Evolutionary conservation across 2,797 vertebrate species (phyloP).

Genomic region (Miichthys miiuy): DNA sequence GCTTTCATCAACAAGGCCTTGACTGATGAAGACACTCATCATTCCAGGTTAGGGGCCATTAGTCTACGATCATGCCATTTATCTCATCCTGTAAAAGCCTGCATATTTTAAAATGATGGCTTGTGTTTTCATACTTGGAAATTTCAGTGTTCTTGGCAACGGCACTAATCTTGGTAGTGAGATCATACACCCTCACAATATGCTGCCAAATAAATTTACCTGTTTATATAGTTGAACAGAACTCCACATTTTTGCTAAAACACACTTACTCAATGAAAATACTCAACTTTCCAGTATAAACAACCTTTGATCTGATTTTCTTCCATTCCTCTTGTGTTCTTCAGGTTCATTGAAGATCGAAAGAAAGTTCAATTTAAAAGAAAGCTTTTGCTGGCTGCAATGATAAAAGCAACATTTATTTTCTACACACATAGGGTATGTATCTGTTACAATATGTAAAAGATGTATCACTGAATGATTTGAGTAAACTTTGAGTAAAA

Average conservation of each 20-base stretch:
- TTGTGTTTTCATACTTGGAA: slow-evolving; percentile 26
- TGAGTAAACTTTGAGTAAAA: neutral
- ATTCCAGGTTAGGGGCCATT: slow-evolving; percentile 65
- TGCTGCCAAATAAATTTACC: slow-evolving; percentile 6
- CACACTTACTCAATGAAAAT: slow-evolving; percentile 13
- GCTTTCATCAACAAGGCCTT: slow-evolving; percentile 78
- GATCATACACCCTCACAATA: slow-evolving; percentile 15
- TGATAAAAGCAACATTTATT: slow-evolving; percentile 29
- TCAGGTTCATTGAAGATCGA: neutral
- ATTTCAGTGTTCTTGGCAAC: slow-evolving; percentile 37
- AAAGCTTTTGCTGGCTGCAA: slow-evolving; percentile 6
- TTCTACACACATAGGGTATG: neutral
- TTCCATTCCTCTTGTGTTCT: slow-evolving; percentile 18
- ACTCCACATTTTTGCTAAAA: slow-evolving; percentile 9
- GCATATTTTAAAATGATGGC: slow-evolving; percentile 33
- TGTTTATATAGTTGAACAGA: slow-evolving; percentile 13
- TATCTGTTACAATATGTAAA: neutral
- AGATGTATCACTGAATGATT: neutral
- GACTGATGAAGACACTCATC: slow-evolving; percentile 78
- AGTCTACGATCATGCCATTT: slow-evolving; percentile 50
- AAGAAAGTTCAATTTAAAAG: slow-evolving; percentile 19
- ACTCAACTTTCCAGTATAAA: neutral
- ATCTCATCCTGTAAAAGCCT: slow-evolving; percentile 49
- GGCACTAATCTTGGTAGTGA: slow-evolving; percentile 25
- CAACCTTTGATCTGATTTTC: slow-evolving; percentile 25